phyloP scores from a whole-genome alignment of 2,797 vertebrate genomes.

The Labeo calbasu region DNA sequence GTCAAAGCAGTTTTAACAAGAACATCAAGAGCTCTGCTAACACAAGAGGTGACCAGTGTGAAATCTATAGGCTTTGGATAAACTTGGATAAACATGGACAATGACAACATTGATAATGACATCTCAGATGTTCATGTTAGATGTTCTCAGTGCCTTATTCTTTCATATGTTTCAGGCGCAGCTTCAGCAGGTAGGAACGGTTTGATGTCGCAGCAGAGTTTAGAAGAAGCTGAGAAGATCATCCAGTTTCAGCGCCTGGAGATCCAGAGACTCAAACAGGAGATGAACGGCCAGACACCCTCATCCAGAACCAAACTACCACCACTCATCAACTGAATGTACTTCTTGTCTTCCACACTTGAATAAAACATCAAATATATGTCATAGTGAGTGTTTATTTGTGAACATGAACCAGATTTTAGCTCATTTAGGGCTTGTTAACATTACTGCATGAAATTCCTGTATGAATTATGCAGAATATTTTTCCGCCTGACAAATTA shows the following conservation, averaged over 20 bases:
- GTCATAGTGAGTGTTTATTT: background rate
- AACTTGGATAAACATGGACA: background rate
- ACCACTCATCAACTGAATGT: slow-evolving; percentile 46
- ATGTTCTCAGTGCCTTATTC: slow-evolving; percentile 18
- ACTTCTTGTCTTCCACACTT: background rate
- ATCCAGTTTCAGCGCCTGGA: slow-evolving; percentile 83
- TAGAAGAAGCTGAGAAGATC: slow-evolving; percentile 78
- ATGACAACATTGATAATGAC: background rate
- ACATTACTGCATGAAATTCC: background rate
- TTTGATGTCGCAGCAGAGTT: slow-evolving; percentile 69
- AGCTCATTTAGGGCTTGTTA: background rate
- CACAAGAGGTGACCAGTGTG: slow-evolving; percentile 14
- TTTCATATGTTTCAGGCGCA: background rate
- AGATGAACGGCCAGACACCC: slow-evolving; percentile 71
- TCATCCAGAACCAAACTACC: slow-evolving; percentile 66
- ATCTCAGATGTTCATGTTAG: background rate
- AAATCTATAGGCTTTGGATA: background rate
- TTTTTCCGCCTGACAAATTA: background rate
- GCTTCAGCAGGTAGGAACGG: background rate
- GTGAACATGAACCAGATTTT: background rate
- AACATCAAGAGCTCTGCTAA: slow-evolving; percentile 4
- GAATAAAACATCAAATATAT: slow-evolving; percentile 3
- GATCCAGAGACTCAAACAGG: slow-evolving; percentile 78
- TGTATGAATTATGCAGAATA: background rate
- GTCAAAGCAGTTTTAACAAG: slow-evolving; percentile 27